Conservation (phyloP, 2,888 invertebrate genomes). For the Pardosa pseudoannulata region DNA sequence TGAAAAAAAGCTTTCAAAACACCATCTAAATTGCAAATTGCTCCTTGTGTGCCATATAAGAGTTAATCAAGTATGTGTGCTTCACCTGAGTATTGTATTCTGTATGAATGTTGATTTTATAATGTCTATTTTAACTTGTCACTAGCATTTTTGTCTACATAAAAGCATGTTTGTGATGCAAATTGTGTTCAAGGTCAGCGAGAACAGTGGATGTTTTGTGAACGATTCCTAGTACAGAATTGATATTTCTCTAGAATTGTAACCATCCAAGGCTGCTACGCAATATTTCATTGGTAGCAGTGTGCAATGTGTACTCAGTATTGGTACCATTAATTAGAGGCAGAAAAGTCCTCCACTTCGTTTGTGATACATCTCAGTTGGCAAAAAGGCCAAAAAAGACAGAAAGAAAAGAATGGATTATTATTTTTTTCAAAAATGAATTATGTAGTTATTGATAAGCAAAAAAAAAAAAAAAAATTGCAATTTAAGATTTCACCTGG, state of each 20-base stretch:
- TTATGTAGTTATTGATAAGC: conserved; percentile 30
- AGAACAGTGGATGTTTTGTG: conserved; percentile 43
- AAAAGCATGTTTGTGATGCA: conserved; percentile 29
- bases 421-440: conserved; percentile 33
- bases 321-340: conserved; percentile 52
- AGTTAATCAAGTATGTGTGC: neutral
- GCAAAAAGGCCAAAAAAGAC: conserved; percentile 32
- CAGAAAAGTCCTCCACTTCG: conserved; percentile 51
- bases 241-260: conserved; percentile 67
- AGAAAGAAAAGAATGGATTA: neutral
- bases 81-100: neutral
- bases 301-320: conserved; percentile 48
- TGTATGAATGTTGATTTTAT: conserved; percentile 1
- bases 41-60: neutral
- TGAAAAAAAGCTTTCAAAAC: neutral
- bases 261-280: conserved; percentile 60
- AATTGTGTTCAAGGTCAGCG: conserved; percentile 18
- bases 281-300: conserved; percentile 66
- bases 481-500: conserved; percentile 40
- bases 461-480: conserved; percentile 10
- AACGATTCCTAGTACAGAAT: conserved; percentile 62
- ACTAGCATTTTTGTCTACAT: conserved; percentile 11
- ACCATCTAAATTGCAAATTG: neutral
- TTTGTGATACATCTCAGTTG: conserved; percentile 64
- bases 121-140: neutral